Percentiles rank a stretch among this genome's conserved stretches.
Evolutionary conservation across 64 coral and sea anemone species (phyloP).

Genomic region (Montipora sp.): DNA sequence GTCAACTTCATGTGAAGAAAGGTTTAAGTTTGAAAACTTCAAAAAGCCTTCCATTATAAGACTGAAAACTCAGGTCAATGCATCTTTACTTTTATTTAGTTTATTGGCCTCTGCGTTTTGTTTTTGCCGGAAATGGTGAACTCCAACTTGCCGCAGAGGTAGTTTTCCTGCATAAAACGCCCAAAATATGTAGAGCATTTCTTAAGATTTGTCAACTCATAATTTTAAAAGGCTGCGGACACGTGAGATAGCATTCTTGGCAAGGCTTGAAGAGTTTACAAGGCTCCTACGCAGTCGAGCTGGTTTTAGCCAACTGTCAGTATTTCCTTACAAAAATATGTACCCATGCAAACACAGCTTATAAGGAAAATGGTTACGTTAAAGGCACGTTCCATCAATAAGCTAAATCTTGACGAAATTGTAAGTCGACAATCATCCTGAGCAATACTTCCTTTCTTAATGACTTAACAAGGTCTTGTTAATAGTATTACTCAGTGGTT

Average conservation of each 20-base stretch:
- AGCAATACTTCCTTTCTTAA: slow-evolving; percentile 17
- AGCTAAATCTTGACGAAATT: neutral
- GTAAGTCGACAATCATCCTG: neutral
- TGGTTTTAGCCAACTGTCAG: neutral
- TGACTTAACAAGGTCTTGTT: neutral
- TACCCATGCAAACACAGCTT: neutral
- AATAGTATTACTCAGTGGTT: neutral
- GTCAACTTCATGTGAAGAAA: too few species aligned
- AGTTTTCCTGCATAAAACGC: too few species aligned
- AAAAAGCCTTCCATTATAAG: too few species aligned
- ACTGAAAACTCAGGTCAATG: too few species aligned
- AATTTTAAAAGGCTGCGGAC: neutral
- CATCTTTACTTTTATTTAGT: too few species aligned
- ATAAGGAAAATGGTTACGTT: neutral
- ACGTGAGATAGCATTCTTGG: neutral
- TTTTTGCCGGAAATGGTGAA: too few species aligned
- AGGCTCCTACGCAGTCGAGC: neutral
- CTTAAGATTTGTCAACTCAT: neutral
- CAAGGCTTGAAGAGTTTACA: neutral
- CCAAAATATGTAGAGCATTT: too few species aligned
- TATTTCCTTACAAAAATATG: slow-evolving; percentile 7
- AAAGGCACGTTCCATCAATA: neutral
- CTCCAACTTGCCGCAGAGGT: too few species aligned
- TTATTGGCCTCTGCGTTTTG: too few species aligned
- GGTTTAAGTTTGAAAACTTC: too few species aligned